A percentile compares a stretch with the other conserved stretches of the same genome.
Conservation (phyloP, 2,113 vertebrate genomes). For the Hippocampus guttulatus region DNA sequence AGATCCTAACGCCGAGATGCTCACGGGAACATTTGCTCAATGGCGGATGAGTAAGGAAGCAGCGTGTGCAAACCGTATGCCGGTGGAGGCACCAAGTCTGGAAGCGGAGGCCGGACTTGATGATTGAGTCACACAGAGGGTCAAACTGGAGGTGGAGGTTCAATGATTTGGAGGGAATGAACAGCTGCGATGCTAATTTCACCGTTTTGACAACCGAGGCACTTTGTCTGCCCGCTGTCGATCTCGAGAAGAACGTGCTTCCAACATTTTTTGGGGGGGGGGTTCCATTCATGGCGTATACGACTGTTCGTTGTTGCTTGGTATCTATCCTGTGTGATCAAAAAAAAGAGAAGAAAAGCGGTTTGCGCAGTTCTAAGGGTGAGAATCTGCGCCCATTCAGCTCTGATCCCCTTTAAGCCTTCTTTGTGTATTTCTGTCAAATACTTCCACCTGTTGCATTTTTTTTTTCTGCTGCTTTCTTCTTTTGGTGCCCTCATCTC, state of each 20-base stretch:
- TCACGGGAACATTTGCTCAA: not conserved
- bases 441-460: not conserved
- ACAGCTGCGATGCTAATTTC: not conserved
- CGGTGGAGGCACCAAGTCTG: slow-evolving; percentile 1
- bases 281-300: too few relatives aligned
- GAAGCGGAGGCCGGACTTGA: slow-evolving; percentile 19
- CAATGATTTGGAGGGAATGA: slow-evolving; percentile 1
- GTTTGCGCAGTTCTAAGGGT: too few relatives aligned
- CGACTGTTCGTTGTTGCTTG: too few relatives aligned
- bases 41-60: not conserved
- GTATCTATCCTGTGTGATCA: too few relatives aligned
- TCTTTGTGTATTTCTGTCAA: not conserved
- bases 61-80: not conserved
- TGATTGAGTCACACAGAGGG: slow-evolving; percentile 7
- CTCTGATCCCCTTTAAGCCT: not conserved
- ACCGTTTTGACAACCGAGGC: not conserved
- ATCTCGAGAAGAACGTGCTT: not conserved
- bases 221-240: not conserved
- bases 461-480: not conserved
- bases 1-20: not conserved
- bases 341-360: too few relatives aligned
- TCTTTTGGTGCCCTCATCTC: not conserved
- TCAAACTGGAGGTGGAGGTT: slow-evolving; percentile 14
- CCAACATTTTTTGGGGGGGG: not conserved
- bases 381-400: not conserved